Base-by-base conservation (phyloP, 2,888 invertebrate genomes). In the Athripsodes cinereus region DNA sequence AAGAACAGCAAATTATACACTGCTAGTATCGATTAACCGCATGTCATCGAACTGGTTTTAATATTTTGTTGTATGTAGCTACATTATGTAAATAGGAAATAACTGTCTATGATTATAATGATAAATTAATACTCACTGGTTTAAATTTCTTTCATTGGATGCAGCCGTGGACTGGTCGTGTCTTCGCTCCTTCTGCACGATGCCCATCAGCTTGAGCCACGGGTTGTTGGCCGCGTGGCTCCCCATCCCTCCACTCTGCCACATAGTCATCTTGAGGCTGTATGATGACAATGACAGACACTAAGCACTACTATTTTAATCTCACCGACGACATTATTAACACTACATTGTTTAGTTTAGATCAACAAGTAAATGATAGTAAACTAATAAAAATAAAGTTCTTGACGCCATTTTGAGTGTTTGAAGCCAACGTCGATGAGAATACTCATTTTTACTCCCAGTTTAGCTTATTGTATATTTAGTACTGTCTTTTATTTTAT, bases 201-300 rank as follows among this genome's bases (percentile, higher is more conserved):
- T 87, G 70, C 88, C 88, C 88, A 88, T 88, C 66, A 88, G 76
- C 72, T 88, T 88, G 85, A 88, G 86, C 88, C 88, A 88, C 69
- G 88, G 87, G 74, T 88, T 88, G 81, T 87, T 87, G 71, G 82
- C 81, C 69, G 81, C 83, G 72, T 86, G 86, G 76, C 83, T 83
- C 71, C 86, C 85, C 79, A 86, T 86, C 75, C 86, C 86, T 65
- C 78, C 76, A 75, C 86, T 86, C 79, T 87, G 87, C 87, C 87
- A 87, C 87, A 87, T 87, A 76, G 83, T 82, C 81, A 82, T 82
- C 70, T 69, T 75, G 74, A 47, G 44, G 40, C 54, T 22, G 13
- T 35, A 11, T 26, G 40, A 40, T 40, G 40, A 40, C 40, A 40
- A 40, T 13, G 40, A 40, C 40, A 40, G 40, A 40, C 40, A 40